Evolutionary conservation across 1,140 invertebrate species (phyloP), one percentile per base, ranked within the genome.

Genomic region (Manduca sexta): DNA sequence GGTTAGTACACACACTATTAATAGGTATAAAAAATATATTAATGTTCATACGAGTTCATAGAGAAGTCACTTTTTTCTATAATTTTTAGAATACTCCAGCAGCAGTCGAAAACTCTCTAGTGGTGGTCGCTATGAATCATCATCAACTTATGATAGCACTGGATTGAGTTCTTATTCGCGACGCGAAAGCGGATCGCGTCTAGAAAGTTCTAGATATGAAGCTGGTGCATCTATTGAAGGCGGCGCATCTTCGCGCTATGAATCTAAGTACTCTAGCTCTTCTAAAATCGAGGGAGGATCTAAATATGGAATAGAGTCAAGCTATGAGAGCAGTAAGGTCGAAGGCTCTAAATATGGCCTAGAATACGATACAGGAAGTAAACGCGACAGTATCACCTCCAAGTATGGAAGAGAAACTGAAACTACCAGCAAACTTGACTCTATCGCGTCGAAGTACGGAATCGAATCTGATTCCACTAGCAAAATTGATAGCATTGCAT

Each of bases 11-110:
- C 4, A 29, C 2, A 7, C 21, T 26, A n/a, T n/a, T n/a, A n/a
- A n/a, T n/a, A n/a, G n/a, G n/a, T n/a, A n/a, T n/a, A n/a, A n/a
- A n/a, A n/a, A n/a, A n/a, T n/a, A n/a, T n/a, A n/a, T n/a, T n/a
- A n/a, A n/a, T n/a, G n/a, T n/a, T n/a, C n/a, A n/a, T n/a, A n/a
- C n/a, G n/a, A n/a, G n/a, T n/a, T n/a, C n/a, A n/a, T n/a, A n/a
- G n/a, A n/a, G n/a, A n/a, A n/a, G n/a, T n/a, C n/a, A n/a, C 30
- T 42, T 58, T 49, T 49, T 43, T 55, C 50, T 44, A 61, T 57
- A 26, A 50, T 60, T 72, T 69, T 17, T 70, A 90, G 89, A 90
- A 58, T 90, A 89, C 62, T 87, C 89, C 49, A 88, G 88, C 45
- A 89, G 87, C 62, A 88, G 74, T 58, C 82, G 86, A 54, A 71